A percentile compares a stretch with the other conserved stretches of the same genome.
phyloP scores from a whole-genome alignment of 2,888 invertebrate species.

The Liposcelis brunnea region DNA sequence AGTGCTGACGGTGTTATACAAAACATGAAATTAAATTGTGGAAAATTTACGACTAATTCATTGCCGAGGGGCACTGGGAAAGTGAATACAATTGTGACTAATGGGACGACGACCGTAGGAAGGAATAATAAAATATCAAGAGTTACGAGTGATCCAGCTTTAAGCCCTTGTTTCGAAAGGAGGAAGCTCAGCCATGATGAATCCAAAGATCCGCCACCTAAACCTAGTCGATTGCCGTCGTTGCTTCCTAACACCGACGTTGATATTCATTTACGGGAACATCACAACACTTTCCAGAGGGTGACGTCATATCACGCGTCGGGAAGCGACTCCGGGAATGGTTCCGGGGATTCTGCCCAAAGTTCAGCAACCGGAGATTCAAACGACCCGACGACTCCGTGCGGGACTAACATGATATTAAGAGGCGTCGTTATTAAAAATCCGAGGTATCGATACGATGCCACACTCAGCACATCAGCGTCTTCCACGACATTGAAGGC shows the following conservation, averaged over 20 bases:
- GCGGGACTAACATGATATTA: slow-evolving; percentile 18
- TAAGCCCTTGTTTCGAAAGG: slow-evolving; percentile 39
- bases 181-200: slow-evolving; percentile 27
- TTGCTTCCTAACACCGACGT: slow-evolving; percentile 18
- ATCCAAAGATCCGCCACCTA: slow-evolving; percentile 23
- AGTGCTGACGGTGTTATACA: slow-evolving; percentile 54
- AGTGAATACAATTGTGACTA: slow-evolving; percentile 20
- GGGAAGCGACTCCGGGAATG: slow-evolving; percentile 78
- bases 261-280: too few species aligned
- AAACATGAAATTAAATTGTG: slow-evolving; percentile 16
- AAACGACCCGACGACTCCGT: slow-evolving; percentile 18
- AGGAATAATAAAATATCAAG: slow-evolving; percentile 31
- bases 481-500: slow-evolving; percentile 45
- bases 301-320: slow-evolving; percentile 36
- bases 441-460: slow-evolving; percentile 32
- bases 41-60: slow-evolving; percentile 40
- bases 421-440: slow-evolving; percentile 49
- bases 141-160: slow-evolving; percentile 38
- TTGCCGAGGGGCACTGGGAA: slow-evolving; percentile 30
- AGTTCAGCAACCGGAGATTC: slow-evolving; percentile 34
- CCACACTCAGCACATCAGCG: slow-evolving; percentile 37
- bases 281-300: slow-evolving; percentile 29
- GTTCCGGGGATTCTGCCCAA: slow-evolving; percentile 67
- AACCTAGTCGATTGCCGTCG: slow-evolving; percentile 29
- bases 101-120: slow-evolving; percentile 24